These are phyloP conservation scores for Donacobius atricapilla DNA, from an alignment of 2,113 vertebrate species.

Conservation along the genomic window DNA sequence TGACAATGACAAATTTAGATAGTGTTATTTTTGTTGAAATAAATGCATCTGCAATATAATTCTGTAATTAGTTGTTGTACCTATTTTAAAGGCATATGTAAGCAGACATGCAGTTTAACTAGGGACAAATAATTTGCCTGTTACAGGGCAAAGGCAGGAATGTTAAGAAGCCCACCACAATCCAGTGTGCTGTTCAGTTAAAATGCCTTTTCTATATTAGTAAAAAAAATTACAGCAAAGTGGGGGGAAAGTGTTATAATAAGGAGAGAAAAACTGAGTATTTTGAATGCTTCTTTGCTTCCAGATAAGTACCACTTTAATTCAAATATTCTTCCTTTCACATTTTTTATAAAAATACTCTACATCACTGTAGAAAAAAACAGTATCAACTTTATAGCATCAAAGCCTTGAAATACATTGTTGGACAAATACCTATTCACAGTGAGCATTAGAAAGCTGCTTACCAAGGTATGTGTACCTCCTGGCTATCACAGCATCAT, in stretches of 20 bases:
- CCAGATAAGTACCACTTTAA: not conserved
- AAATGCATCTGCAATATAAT: not conserved
- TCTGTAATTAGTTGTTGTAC: not conserved
- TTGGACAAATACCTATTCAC: not conserved
- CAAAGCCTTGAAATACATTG: not conserved
- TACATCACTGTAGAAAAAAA: not conserved
- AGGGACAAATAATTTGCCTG: not conserved
- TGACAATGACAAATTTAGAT: not conserved
- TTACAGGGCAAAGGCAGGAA: not conserved
- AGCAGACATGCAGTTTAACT: not conserved
- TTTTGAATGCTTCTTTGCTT: not conserved
- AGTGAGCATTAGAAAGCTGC: not conserved
- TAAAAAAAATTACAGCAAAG: not conserved
- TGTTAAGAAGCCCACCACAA: not conserved
- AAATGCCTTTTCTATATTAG: not conserved
- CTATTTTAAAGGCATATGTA: not conserved
- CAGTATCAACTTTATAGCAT: not conserved
- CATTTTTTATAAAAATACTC: not conserved
- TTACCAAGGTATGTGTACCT: constrained; percentile 95
- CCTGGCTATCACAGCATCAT: constrained; percentile 81
- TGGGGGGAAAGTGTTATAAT: not conserved
- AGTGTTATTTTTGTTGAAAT: not conserved
- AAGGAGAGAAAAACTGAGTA: not conserved
- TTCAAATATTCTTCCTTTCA: not conserved
- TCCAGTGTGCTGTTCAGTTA: not conserved